These are phyloP conservation scores for Lathamus discolor DNA, from an alignment of 2,113 vertebrate genomes.

Conservation along the genomic window DNA sequence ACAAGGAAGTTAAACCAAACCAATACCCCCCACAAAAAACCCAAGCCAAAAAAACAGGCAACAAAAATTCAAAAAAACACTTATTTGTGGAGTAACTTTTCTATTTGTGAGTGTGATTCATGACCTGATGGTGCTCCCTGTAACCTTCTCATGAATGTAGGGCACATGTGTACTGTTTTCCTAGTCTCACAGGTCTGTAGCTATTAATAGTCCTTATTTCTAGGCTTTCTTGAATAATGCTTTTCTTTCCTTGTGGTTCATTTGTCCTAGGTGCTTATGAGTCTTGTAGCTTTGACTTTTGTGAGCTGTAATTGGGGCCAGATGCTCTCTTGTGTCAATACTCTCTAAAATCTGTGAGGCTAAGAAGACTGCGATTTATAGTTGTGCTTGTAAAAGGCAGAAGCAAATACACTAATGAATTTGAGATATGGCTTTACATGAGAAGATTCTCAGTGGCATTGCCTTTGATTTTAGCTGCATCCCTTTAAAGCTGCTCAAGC, in stretches of 20 bases:
- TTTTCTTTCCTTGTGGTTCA: constrained; percentile 13
- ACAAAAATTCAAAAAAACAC: neutral
- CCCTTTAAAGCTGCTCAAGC: constrained; percentile 4
- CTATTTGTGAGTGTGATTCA: neutral
- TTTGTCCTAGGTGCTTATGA: constrained; percentile 50
- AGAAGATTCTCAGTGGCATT: constrained; percentile 14
- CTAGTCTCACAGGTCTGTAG: neutral
- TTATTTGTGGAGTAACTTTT: neutral
- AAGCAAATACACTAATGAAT: constrained; percentile 56
- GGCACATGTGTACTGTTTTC: neutral
- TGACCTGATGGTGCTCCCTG: neutral
- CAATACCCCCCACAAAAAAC: neutral
- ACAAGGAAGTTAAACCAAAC: neutral
- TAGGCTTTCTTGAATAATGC: neutral
- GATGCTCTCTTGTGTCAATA: constrained; percentile 25
- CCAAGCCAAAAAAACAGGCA: neutral
- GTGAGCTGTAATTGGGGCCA: constrained; percentile 20
- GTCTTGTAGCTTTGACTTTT: constrained; percentile 31
- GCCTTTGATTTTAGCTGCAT: constrained; percentile 14
- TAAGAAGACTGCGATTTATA: constrained; percentile 13
- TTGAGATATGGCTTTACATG: neutral
- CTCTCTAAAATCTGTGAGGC: constrained; percentile 42
- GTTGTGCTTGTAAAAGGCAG: constrained; percentile 8
- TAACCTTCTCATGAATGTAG: neutral
- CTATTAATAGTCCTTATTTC: constrained; percentile 17